Evolutionary conservation across 2,113 vertebrate species (phyloP), one percentile per base, ranked within the genome.

Genomic region (Orycteropus afer): DNA sequence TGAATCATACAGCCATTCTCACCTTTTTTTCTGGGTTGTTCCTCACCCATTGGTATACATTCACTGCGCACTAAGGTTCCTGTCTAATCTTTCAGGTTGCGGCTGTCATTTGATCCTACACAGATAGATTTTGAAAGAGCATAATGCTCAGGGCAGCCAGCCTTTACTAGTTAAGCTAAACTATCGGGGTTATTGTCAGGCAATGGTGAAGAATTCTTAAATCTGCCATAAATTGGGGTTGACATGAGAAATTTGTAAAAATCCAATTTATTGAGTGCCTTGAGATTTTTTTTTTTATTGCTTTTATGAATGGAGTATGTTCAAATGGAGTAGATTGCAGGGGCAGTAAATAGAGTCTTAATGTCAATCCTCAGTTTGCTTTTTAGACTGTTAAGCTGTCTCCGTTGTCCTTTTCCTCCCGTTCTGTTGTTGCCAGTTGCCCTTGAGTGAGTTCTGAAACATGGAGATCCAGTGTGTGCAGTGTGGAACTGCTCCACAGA

Each of bases 231-330:
- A n/a, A n/a, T n/a, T 79, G 77, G 59, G 55, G 12, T 86, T 76
- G 20, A 49, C 29, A 7, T 63, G 49, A 87, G 22, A 29, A 79
- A 67, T 79, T 93, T 55, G 67, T 69, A 1, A n/a, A 76, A 90
- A 92, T 90, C 71, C 27, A 73, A 59, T 59, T 45, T 88, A 67
- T 49, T 69, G 78, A 87, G 4, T 69, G 51, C 47, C 92, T 90
- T 11, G n/a, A 82, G 49, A 1, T 51, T 51, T 23, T 69, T 91
- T 93, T 81, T n/a, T 91, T 96, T 42, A 29, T 93, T 87, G 29
- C 29, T 94, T 95, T 92, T 45, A 53, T 11, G 51, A 89, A 79
- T 65, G 47, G 47, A 95, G 32, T 94, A 78, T 34, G 63, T 63
- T 83, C 20, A 65, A 49, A 55, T 34, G 4, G 2, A 63, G 32